Conservation (phyloP, 2,797 vertebrate species). For the Cryptoprocta ferox region DNA sequence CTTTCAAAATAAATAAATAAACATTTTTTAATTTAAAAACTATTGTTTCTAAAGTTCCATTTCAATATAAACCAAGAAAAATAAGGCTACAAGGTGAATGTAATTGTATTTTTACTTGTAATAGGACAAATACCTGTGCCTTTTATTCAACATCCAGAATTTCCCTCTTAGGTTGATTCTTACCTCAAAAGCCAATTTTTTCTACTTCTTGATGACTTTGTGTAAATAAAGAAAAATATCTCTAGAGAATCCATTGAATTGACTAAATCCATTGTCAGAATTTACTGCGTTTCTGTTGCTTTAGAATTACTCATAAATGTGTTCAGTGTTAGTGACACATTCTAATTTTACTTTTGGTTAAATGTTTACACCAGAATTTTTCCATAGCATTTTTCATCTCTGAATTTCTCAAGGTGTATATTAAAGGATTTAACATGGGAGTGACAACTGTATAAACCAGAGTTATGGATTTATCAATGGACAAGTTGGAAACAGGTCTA, state of each 20-base stretch:
- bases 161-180: not conserved
- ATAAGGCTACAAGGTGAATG: not conserved
- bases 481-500: conserved; percentile 50
- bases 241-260: not conserved
- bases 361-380: conserved; percentile 32
- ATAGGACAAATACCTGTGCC: not conserved
- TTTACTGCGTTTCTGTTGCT: not conserved
- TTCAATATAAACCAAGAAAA: not conserved
- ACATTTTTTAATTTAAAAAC: too few relatives aligned
- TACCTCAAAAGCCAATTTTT: not conserved
- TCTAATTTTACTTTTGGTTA: not conserved
- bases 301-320: not conserved
- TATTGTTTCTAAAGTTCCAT: not conserved
- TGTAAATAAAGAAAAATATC: not conserved
- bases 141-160: not conserved
- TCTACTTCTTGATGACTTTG: not conserved
- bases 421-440: conserved; percentile 70
- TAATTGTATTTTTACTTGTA: not conserved
- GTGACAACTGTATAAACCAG: conserved; percentile 52
- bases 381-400: conserved; percentile 65
- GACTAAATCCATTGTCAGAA: not conserved
- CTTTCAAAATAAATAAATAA: too few relatives aligned
- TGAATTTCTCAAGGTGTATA: conserved; percentile 70
- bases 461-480: conserved; percentile 40
- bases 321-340: not conserved